A percentile compares a stretch with the other conserved stretches of the same genome.
These are phyloP conservation scores for Antedon mediterranea DNA, from an alignment of 53 echinoderm and acorn worm genomes.

Conservation along the genomic window DNA sequence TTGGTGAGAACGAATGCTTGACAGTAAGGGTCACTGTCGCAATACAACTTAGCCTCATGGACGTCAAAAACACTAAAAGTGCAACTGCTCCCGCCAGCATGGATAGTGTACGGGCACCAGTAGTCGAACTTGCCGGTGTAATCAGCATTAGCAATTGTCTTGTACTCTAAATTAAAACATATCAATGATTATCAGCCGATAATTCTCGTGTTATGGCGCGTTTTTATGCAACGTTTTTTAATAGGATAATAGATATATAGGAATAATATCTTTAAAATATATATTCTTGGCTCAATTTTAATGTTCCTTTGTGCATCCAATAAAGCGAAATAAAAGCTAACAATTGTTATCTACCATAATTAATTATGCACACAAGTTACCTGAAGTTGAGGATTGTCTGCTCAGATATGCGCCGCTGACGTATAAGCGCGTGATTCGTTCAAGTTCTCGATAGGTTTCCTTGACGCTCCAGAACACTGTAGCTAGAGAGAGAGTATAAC, in stretches of 20 bases:
- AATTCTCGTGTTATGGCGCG: too few relatives aligned
- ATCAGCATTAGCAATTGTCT: constrained; percentile 15
- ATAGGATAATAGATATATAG: too few relatives aligned
- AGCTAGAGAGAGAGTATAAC: too few relatives aligned
- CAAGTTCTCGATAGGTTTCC: constrained; percentile 11
- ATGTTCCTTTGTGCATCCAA: too few relatives aligned
- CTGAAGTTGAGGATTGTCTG: neutral
- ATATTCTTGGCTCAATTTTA: too few relatives aligned
- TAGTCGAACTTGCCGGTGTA: constrained; percentile 39
- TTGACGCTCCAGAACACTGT: neutral
- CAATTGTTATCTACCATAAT: too few relatives aligned
- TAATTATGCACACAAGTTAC: too few relatives aligned
- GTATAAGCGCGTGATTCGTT: constrained; percentile 17
- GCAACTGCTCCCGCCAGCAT: constrained; percentile 42
- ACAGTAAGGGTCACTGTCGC: constrained; percentile 47
- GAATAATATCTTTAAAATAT: too few relatives aligned
- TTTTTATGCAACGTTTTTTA: too few relatives aligned
- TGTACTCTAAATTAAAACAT: constrained; percentile 13
- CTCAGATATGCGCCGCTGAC: constrained; percentile 20
- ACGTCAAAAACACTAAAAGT: constrained; percentile 53
- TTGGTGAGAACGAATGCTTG: constrained; percentile 59
- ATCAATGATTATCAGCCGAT: too few relatives aligned
- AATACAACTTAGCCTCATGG: constrained; percentile 45
- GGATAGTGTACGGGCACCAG: constrained; percentile 51
- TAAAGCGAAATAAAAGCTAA: too few relatives aligned